Evolutionary conservation across 2,888 invertebrate genomes (phyloP).

Genomic region (Drosophila flavopinicola): DNA sequence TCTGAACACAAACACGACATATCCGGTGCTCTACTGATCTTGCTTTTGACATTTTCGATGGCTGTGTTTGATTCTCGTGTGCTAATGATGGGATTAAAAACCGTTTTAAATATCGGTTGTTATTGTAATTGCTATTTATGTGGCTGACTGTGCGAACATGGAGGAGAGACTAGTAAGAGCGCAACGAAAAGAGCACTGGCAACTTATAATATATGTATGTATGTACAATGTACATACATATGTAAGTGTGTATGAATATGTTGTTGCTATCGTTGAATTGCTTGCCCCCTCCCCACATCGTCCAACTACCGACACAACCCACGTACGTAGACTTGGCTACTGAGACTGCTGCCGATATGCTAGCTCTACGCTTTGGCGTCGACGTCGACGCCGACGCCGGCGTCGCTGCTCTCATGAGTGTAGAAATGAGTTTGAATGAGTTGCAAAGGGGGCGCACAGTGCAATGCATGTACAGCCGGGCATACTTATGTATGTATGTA

Average conservation of each 20-base stretch:
- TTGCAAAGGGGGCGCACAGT: conserved; percentile 33
- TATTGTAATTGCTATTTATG: conserved; percentile 64
- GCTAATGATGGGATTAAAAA: conserved; percentile 58
- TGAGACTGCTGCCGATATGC: conserved; percentile 47
- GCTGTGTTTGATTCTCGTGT: conserved; percentile 22
- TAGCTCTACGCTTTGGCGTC: conserved; percentile 31
- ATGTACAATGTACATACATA: conserved; percentile 4
- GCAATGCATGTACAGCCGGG: conserved; percentile 45
- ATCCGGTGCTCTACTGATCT: neutral
- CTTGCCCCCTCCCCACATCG: conserved; percentile 3
- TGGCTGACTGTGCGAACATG: conserved; percentile 31
- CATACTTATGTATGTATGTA: conserved; percentile 17
- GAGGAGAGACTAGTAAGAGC: conserved; percentile 26
- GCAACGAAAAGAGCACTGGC: conserved; percentile 17
- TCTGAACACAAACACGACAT: no score
- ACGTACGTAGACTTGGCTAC: conserved; percentile 27
- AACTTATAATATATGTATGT: conserved; percentile 15
- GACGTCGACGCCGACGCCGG: conserved; percentile 11
- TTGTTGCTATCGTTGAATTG: conserved; percentile 39
- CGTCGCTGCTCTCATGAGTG: conserved; percentile 48
- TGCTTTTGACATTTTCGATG: conserved; percentile 23
- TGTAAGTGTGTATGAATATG: conserved; percentile 4
- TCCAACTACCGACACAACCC: conserved; percentile 1
- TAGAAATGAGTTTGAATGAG: conserved; percentile 76
- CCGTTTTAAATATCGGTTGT: conserved; percentile 71